Conservation (phyloP, 2,797 vertebrate genomes). For the Ctenopoma kingsleyae region DNA sequence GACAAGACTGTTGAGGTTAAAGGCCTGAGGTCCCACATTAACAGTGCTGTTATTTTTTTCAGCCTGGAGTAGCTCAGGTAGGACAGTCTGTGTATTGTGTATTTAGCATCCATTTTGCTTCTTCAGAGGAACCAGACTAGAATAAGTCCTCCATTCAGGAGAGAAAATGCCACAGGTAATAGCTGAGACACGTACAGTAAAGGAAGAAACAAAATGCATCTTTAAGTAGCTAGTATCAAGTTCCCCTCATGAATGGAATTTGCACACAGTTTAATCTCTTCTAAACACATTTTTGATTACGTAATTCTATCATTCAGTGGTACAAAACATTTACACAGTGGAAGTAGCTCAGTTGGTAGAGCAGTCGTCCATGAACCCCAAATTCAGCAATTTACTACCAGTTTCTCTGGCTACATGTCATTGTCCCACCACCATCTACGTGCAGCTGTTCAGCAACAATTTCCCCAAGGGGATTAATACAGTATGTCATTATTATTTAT, state of each 20-base stretch:
- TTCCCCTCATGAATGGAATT: constrained; percentile 51
- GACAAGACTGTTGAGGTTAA: background rate
- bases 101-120: constrained; percentile 34
- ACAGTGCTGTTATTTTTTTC: constrained; percentile 65
- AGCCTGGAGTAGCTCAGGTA: constrained; percentile 38
- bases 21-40: constrained; percentile 50
- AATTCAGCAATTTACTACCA: no score
- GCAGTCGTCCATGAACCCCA: constrained; percentile 21
- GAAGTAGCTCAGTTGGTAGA: no score
- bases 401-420: background rate
- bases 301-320: constrained; percentile 13
- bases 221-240: constrained; percentile 51
- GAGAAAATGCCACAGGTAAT: constrained; percentile 29
- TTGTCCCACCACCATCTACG: constrained; percentile 5
- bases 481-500: constrained; percentile 8
- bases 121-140: constrained; percentile 50
- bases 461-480: no score
- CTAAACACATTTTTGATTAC: constrained; percentile 17
- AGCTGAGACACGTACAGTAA: constrained; percentile 53
- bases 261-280: constrained; percentile 11
- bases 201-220: constrained; percentile 40
- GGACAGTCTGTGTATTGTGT: constrained; percentile 45
- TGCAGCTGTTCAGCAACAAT: no score
- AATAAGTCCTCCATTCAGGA: constrained; percentile 63
- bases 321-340: constrained; percentile 37